Conservation (phyloP, 2,113 vertebrate genomes). For the Chascanopsetta lugubris region DNA sequence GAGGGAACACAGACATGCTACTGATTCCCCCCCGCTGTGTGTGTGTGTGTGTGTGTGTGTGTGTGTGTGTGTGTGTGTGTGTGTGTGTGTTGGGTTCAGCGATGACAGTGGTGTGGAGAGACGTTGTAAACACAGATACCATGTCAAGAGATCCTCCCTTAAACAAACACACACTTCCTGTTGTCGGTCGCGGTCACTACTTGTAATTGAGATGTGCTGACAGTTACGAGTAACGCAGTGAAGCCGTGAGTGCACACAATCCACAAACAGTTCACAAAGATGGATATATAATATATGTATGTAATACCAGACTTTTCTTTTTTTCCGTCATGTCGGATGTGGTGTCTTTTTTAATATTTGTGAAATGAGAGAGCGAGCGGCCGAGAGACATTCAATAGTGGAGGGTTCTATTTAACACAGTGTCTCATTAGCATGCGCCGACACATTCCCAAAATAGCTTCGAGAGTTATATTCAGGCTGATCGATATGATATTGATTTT, state of each 20-base stretch:
- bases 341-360: too few species aligned
- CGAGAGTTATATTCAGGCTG: too few species aligned
- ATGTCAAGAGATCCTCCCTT: constrained; percentile 72
- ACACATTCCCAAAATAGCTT: constrained; percentile 25
- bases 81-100: constrained; percentile 24
- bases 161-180: constrained; percentile 83
- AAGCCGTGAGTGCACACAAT: constrained; percentile 32
- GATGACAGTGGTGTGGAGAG: constrained; percentile 54
- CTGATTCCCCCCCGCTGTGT: background rate
- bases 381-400: constrained; percentile 7
- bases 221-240: constrained; percentile 55
- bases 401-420: constrained; percentile 22
- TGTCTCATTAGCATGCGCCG: constrained; percentile 23
- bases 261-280: constrained; percentile 41
- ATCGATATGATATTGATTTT: constrained; percentile 23
- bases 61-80: constrained; percentile 21
- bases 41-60: constrained; percentile 21
- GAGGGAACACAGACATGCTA: constrained; percentile 2
- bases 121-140: constrained; percentile 77
- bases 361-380: constrained; percentile 13
- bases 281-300: background rate
- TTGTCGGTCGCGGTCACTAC: constrained; percentile 63
- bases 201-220: constrained; percentile 68
- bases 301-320: background rate
- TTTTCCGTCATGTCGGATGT: background rate